Percentiles rank a stretch among this genome's conserved stretches.
phyloP scores from a whole-genome alignment of 1,140 invertebrate species.

The Philopotamus ludificatus region DNA sequence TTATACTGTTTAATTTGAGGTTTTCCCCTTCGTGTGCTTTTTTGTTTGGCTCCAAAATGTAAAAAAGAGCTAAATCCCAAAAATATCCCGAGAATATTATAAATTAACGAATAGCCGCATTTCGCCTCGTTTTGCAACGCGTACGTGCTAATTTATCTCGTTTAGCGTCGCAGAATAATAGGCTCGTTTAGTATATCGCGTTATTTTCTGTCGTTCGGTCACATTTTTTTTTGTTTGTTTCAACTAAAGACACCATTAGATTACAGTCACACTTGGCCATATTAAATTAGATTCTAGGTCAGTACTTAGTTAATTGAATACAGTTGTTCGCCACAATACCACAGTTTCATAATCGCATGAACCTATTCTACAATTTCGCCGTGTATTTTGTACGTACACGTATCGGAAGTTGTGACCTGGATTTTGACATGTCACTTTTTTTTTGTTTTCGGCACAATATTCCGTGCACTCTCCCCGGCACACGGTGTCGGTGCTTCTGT shows the following conservation, averaged over 20 bases:
- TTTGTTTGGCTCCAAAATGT: no score
- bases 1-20: no score
- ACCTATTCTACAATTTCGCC: slow-evolving; percentile 15
- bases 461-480: not conserved
- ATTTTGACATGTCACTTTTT: slow-evolving; percentile 24
- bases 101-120: no score
- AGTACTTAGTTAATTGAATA: slow-evolving; percentile 32
- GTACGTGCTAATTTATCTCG: not conserved
- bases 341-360: slow-evolving; percentile 27
- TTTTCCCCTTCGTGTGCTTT: no score
- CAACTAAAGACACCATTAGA: not conserved
- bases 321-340: slow-evolving; percentile 16
- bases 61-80: no score
- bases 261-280: slow-evolving; percentile 28
- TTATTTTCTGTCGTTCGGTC: not conserved
- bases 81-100: no score
- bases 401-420: slow-evolving; percentile 34
- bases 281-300: slow-evolving; percentile 34
- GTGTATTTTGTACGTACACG: slow-evolving; percentile 9
- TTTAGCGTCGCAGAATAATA: not conserved
- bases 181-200: no score
- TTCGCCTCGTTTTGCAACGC: no score
- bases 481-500: not conserved
- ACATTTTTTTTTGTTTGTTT: no score
- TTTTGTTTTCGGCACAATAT: slow-evolving; percentile 8